Evolutionary conservation across 2,888 invertebrate genomes (phyloP), one percentile per base, ranked within the genome.

Genomic region (Brachynemurus nebulosus): DNA sequence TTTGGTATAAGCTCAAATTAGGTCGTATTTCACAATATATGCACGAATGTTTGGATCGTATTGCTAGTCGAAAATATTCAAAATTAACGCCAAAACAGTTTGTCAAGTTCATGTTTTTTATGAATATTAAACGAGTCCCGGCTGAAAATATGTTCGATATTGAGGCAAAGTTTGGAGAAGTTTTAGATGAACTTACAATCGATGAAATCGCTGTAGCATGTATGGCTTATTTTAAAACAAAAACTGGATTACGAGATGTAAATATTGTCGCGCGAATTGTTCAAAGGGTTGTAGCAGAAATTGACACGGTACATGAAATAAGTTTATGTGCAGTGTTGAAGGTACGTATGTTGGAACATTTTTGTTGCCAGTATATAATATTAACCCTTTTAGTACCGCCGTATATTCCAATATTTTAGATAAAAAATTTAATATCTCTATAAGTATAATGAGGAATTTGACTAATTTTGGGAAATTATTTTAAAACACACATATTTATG

Each of bases 201-300:
- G 72, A 78, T 50, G 85, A 88, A 57, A 59, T 86, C 46, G 80
- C 77, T 9, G 70, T 86, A 11, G 70, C 81, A 52, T 71, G 78
- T 4, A 76, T 83, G 74, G 84, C 80, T 0, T 85, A 81, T 59
- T 88, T 88, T 54, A 86, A 86, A 65, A 78, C 77, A 12, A 71
- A 77, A 63, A 78, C 76, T 2, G 71, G 68, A 12, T 68, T 86
- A 40, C 69, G 71, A 48, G 53, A 63, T 2, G 64, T 65, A 42
- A 66, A 79, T 1, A 71, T 79, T 25, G 39, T 58, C 36, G 42
- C 53, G 20, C 45, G 49, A 7, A 62, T 65, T 59, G 52, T 61
- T 6, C 51, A 63, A 2, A 69, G 66, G 54, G 57, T 77, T 1
- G 66, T 67, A n/a, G 57, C 65, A 7, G 65, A 75, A 48, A 54